phyloP scores from a whole-genome alignment of 2,797 vertebrate species.

The Gallinago solitaria region DNA sequence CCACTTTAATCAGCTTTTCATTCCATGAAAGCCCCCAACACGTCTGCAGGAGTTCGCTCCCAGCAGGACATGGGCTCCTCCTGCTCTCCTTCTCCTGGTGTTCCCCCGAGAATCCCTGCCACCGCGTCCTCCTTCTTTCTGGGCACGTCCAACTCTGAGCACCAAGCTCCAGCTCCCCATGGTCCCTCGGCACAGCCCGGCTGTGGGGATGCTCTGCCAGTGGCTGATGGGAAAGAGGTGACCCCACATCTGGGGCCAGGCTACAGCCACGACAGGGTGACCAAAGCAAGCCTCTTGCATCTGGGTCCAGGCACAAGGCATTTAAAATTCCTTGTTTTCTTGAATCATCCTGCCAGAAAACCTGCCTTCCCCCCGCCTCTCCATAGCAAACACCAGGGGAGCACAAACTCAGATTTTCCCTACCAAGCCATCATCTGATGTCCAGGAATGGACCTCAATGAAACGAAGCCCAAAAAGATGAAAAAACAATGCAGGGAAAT shows the following conservation, averaged over 20 bases:
- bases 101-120: not conserved
- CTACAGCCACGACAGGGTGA: rapidly evolving
- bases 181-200: rapidly evolving
- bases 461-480: not conserved
- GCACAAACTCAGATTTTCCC: not conserved
- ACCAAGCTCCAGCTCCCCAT: rapidly evolving
- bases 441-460: not conserved
- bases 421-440: not conserved
- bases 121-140: rapidly evolving
- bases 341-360: not conserved
- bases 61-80: not conserved
- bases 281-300: not conserved
- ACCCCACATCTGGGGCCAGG: not conserved
- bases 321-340: not conserved
- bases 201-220: not conserved
- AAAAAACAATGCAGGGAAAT: not conserved
- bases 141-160: rapidly evolving
- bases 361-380: not conserved
- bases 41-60: not conserved
- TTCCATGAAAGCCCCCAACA: rapidly evolving
- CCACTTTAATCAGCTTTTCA: not conserved
- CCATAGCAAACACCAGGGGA: not conserved
- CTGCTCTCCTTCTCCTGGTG: not conserved
- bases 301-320: not conserved
- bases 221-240: not conserved